Conservation (phyloP, 2,113 vertebrate species). For the Hyaena hyaena region DNA sequence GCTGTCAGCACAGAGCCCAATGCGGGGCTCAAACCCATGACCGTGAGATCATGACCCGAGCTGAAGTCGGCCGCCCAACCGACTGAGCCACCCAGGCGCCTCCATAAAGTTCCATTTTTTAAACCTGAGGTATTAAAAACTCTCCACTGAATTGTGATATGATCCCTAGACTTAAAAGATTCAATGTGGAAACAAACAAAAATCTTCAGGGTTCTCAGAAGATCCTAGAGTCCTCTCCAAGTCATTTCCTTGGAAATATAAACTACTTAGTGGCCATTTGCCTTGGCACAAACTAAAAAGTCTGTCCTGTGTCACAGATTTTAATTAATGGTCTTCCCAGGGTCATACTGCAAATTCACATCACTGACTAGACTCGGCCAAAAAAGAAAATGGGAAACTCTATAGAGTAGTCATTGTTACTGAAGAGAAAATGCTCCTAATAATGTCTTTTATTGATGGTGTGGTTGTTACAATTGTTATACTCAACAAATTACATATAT, state of each 20-base stretch:
- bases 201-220: slow-evolving; percentile 7
- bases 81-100: no score
- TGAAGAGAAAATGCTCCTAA: not conserved
- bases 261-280: not conserved
- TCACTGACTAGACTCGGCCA: not conserved
- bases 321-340: not conserved
- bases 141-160: not conserved
- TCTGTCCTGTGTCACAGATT: not conserved
- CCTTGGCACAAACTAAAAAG: not conserved
- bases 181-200: not conserved
- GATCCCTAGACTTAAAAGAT: not conserved
- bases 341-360: not conserved
- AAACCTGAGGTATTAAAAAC: not conserved
- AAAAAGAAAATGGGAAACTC: not conserved
- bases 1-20: no score
- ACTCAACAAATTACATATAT: not conserved
- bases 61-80: no score
- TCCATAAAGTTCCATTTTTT: not conserved
- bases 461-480: not conserved
- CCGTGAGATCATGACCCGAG: no score
- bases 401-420: not conserved
- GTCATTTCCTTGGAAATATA: not conserved
- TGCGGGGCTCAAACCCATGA: no score
- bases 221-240: not conserved
- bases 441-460: not conserved